phyloP scores from a whole-genome alignment of 2,888 invertebrate species.

The Apotomis betuletana region DNA sequence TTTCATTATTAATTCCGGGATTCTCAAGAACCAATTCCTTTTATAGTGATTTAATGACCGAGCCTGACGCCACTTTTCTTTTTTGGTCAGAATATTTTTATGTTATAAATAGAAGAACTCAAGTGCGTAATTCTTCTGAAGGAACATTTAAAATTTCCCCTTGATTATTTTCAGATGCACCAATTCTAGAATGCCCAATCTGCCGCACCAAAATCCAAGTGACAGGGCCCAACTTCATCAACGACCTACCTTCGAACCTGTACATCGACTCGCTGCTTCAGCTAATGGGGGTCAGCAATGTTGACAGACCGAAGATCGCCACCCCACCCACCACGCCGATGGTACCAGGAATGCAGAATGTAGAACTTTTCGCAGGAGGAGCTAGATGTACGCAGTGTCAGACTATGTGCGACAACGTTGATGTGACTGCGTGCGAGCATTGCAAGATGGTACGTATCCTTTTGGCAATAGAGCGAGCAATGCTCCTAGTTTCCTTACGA shows the following conservation, averaged over 20 bases:
- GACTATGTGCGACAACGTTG: conserved; percentile 63
- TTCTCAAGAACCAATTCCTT: too few relatives aligned
- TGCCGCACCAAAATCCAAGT: conserved; percentile 80
- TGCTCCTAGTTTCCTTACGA: too few relatives aligned
- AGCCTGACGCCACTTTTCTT: too few relatives aligned
- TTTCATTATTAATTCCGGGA: too few relatives aligned
- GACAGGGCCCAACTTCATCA: conserved; percentile 77
- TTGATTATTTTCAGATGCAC: conserved; percentile 58
- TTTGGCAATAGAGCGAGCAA: too few relatives aligned
- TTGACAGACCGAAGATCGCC: conserved; percentile 44
- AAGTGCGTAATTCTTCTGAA: too few relatives aligned
- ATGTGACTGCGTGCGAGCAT: conserved; percentile 79
- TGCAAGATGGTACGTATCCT: conserved; percentile 78
- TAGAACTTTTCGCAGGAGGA: conserved; percentile 67
- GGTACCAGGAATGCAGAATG: conserved; percentile 54
- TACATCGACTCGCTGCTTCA: conserved; percentile 86
- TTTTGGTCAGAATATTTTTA: too few relatives aligned
- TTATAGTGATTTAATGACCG: too few relatives aligned
- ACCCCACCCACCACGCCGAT: conserved; percentile 58
- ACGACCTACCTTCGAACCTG: conserved; percentile 86
- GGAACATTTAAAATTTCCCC: too few relatives aligned
- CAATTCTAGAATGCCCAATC: conserved; percentile 81
- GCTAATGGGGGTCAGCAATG: conserved; percentile 66
- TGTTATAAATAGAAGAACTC: too few relatives aligned
- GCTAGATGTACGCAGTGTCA: conserved; percentile 67